Base-by-base conservation (phyloP, 2,797 vertebrate species). In the Myoxocephalus aenaeus region DNA sequence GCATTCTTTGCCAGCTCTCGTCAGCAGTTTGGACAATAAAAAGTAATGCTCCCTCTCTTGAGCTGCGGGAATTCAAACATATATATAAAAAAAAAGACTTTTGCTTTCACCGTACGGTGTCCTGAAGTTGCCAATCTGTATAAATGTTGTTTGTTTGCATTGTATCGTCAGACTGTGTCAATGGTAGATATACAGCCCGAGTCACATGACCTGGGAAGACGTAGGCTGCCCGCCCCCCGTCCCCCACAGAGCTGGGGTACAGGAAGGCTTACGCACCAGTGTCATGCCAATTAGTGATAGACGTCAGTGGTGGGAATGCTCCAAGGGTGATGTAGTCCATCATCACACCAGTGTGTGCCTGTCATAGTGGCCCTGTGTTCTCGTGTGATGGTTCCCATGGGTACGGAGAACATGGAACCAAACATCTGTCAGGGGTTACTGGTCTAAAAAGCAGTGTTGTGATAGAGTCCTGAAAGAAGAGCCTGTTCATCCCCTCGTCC, bases 261-360 rank as follows among this genome's bases (percentile, higher is more conserved):
- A 67, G 85, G 79, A 80, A 65, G 80, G 77, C 87, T 92, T 94
- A 91, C 93, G 90, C 89, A 93, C 96, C 96, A 95, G 96, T 95
- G 96, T 96, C 97, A 97, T 97, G 97, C 96, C 97, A 98, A 97
- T 96, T 97, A 96, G 96, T 94, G 96, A 96, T 96, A 96, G 96
- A 96, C 95, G 94, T 90, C 81, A 95, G 95, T 95, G 95, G 90
- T 95, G 94, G 96, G 95, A 97, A 96, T 72, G 75, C 85, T 93
- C 79, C 85, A 86, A 87, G 91, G 89, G 92, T 91, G 92, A 86
- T 92, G 89, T 88, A 89, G 82, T 91, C 90, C 90, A 92, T 94
- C 92, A 96, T 97, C 97, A 97, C 97, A 97, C 98, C 98, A 97
- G 98, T 97, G 97, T 98, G 98, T 97, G 97, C 98, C 98, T 99